Percentiles rank a stretch among this genome's conserved stretches.
phyloP scores from a whole-genome alignment of 2,888 invertebrate genomes.

The Gari tellinella region DNA sequence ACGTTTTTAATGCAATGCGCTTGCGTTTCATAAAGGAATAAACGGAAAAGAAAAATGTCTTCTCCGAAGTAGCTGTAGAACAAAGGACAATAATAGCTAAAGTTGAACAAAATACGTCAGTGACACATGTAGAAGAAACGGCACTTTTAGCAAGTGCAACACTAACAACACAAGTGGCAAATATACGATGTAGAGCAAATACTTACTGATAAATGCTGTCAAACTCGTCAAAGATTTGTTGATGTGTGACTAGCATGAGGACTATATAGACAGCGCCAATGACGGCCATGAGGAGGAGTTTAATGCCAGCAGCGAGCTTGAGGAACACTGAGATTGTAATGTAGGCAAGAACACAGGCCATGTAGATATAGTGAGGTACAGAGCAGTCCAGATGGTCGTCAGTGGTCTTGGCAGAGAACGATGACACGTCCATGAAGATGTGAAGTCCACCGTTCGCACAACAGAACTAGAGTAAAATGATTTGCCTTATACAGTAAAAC shows the following conservation, averaged over 20 bases:
- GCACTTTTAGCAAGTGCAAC: no score
- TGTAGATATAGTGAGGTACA: conserved; percentile 93
- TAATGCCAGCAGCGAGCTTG: conserved; percentile 92
- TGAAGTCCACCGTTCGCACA: conserved; percentile 79
- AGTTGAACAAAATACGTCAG: no score
- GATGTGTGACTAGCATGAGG: conserved; percentile 92
- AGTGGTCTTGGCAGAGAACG: conserved; percentile 51
- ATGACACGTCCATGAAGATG: conserved; percentile 64
- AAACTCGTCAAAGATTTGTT: conserved; percentile 92
- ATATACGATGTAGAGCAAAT: no score
- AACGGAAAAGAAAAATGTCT: no score
- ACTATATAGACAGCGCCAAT: conserved; percentile 93
- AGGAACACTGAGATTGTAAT: conserved; percentile 94
- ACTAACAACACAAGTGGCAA: no score
- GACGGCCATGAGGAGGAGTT: conserved; percentile 89
- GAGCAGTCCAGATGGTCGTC: conserved; percentile 87
- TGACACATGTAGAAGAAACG: no score
- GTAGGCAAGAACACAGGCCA: conserved; percentile 93
- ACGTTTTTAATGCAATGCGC: no score
- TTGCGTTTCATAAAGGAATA: no score
- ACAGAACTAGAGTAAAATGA: conserved; percentile 79
- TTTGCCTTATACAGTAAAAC: no score
- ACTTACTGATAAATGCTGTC: conserved; percentile 85
- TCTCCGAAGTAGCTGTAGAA: no score
- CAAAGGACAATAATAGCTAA: no score